Percentiles rank a stretch among this genome's conserved stretches.
phyloP scores from a whole-genome alignment of 2,888 invertebrate genomes.

The Leptogaster cylindrica region DNA sequence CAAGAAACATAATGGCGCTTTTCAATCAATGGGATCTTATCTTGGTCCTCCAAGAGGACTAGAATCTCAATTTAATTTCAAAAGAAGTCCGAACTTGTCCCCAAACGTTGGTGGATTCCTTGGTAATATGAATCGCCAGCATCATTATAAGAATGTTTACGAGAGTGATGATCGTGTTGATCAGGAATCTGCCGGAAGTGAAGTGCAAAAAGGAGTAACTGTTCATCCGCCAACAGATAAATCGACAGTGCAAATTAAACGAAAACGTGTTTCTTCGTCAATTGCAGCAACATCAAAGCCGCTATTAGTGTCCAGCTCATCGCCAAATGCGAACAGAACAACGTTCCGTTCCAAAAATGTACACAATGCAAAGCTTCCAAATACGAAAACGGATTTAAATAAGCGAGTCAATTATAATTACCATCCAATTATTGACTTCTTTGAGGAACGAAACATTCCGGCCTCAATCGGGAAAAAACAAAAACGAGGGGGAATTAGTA shows the following conservation, averaged over 20 bases:
- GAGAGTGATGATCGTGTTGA: conserved; percentile 51
- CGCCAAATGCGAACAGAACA: conserved; percentile 45
- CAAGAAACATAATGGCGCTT: conserved; percentile 46
- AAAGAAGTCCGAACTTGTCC: conserved; percentile 40
- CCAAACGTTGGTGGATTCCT: not conserved
- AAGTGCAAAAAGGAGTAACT: conserved; percentile 58
- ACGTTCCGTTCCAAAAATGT: conserved; percentile 21
- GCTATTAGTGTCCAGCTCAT: not conserved
- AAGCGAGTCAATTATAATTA: conserved; percentile 80
- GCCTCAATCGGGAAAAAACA: conserved; percentile 36
- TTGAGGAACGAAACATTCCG: conserved; percentile 62
- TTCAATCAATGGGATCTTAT: conserved; percentile 56
- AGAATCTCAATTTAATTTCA: conserved; percentile 49
- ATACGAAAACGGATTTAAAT: conserved; percentile 39
- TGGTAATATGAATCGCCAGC: not conserved
- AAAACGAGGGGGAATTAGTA: not conserved
- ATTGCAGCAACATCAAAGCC: conserved; percentile 45
- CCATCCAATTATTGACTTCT: conserved; percentile 83
- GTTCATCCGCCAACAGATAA: conserved; percentile 50
- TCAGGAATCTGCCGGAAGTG: conserved; percentile 55
- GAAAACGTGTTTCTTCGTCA: conserved; percentile 59
- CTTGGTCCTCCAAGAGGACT: conserved; percentile 57
- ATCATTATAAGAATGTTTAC: not conserved
- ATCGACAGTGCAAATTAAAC: conserved; percentile 55
- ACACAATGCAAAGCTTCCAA: conserved; percentile 31